Evolutionary conservation across 2,113 vertebrate species (phyloP).

Genomic region (Oriolus oriolus): DNA sequence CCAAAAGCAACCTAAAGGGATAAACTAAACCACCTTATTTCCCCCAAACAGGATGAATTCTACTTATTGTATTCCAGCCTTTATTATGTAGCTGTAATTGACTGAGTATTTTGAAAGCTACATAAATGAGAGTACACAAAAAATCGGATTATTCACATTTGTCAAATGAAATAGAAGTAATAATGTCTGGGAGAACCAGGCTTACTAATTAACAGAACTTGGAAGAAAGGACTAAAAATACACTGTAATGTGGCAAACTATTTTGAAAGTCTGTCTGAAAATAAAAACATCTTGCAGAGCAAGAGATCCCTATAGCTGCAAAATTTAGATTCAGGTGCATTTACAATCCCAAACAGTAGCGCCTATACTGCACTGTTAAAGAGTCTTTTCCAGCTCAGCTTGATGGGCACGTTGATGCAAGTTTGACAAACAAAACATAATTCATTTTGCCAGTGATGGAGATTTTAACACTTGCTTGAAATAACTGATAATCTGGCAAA

Average conservation of each 20-base stretch:
- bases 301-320: not conserved
- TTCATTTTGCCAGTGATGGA: constrained; percentile 68
- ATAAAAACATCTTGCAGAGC: not conserved
- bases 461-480: constrained; percentile 72
- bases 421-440: constrained; percentile 68
- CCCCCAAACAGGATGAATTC: not conserved
- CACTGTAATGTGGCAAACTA: not conserved
- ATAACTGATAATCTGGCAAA: constrained; percentile 75
- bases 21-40: not conserved
- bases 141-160: not conserved
- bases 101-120: not conserved
- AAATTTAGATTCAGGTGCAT: constrained; percentile 28
- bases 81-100: not conserved
- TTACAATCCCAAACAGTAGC: constrained; percentile 40
- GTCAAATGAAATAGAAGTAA: not conserved
- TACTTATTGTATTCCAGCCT: not conserved
- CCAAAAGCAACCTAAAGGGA: not conserved
- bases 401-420: constrained; percentile 73
- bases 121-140: not conserved
- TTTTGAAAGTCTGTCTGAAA: not conserved
- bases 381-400: constrained; percentile 58
- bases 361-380: constrained; percentile 59
- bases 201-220: not conserved
- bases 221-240: not conserved
- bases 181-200: not conserved